Evolutionary conservation across 2,888 invertebrate genomes (phyloP).

Genomic region (Archaeoteleia sp.): DNA sequence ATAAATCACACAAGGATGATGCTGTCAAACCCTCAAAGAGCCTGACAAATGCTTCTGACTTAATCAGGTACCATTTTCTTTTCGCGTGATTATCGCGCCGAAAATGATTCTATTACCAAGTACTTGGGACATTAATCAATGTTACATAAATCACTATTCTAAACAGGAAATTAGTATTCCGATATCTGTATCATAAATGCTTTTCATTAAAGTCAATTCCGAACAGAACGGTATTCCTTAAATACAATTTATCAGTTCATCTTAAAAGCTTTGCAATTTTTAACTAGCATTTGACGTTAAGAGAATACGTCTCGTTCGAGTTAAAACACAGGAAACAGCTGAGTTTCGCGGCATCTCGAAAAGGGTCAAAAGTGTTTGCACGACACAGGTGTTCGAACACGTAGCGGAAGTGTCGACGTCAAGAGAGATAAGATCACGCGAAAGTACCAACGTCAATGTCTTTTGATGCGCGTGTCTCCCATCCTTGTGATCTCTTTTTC

Average conservation of each 20-base stretch:
- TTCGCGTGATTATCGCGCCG: neutral
- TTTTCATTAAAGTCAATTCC: too few species aligned
- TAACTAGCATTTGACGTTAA: too few species aligned
- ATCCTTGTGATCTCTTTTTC: neutral
- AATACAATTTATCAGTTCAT: too few species aligned
- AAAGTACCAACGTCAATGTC: conserved; percentile 58
- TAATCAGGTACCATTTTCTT: conserved; percentile 1
- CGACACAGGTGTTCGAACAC: conserved; percentile 36
- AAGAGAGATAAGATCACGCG: conserved; percentile 63
- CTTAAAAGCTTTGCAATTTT: too few species aligned
- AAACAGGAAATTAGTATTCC: too few species aligned
- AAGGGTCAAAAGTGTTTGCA: conserved; percentile 15
- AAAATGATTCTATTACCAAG: conserved; percentile 4
- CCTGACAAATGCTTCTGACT: conserved; percentile 12
- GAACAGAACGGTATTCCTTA: too few species aligned
- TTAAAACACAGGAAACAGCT: conserved; percentile 22
- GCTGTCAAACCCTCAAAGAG: conserved; percentile 3
- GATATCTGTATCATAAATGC: too few species aligned
- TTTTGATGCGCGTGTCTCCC: conserved; percentile 22
- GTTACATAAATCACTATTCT: too few species aligned
- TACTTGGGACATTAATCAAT: neutral
- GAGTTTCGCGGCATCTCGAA: conserved; percentile 9
- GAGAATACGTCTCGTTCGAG: neutral
- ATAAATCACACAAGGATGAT: conserved; percentile 11
- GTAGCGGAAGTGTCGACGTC: conserved; percentile 56